phyloP scores from a whole-genome alignment of 2,113 vertebrate genomes.

The Brienomyrus longianalis region DNA sequence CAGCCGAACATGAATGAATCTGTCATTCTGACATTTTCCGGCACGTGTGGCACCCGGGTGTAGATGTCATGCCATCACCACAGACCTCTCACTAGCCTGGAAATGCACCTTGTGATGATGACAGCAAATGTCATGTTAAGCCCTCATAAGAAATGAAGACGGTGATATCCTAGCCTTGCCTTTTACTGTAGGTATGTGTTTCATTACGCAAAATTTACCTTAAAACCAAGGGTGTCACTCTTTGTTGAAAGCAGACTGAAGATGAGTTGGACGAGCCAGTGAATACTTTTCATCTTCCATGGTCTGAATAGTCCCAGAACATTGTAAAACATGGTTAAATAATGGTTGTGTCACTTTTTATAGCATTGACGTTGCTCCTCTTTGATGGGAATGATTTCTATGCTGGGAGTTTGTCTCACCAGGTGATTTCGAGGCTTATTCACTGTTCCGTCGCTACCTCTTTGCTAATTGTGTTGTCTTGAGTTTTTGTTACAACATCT shows the following conservation, averaged over 20 bases:
- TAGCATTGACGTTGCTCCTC: not conserved
- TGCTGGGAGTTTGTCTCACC: not conserved
- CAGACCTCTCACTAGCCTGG: not conserved
- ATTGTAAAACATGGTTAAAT: not conserved
- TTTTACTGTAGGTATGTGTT: not conserved
- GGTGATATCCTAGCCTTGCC: not conserved
- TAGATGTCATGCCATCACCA: not conserved
- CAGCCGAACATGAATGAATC: not conserved
- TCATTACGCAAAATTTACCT: not conserved
- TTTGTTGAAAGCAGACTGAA: not conserved
- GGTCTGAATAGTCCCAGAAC: not conserved
- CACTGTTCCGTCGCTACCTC: not conserved
- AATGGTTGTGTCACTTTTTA: not conserved
- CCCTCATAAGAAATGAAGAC: not conserved
- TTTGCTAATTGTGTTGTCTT: not conserved
- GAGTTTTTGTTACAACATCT: not conserved
- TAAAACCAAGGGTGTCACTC: not conserved
- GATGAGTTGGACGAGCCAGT: not conserved
- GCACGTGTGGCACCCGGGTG: not conserved
- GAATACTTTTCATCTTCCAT: too few relatives aligned
- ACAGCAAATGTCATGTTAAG: not conserved
- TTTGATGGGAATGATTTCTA: not conserved
- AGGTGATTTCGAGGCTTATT: not conserved
- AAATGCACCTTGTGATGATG: not conserved
- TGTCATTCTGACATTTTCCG: not conserved